Evolutionary conservation across 2,797 vertebrate genomes (phyloP), one percentile per base, ranked within the genome.

Genomic region (Florisuga fusca): DNA sequence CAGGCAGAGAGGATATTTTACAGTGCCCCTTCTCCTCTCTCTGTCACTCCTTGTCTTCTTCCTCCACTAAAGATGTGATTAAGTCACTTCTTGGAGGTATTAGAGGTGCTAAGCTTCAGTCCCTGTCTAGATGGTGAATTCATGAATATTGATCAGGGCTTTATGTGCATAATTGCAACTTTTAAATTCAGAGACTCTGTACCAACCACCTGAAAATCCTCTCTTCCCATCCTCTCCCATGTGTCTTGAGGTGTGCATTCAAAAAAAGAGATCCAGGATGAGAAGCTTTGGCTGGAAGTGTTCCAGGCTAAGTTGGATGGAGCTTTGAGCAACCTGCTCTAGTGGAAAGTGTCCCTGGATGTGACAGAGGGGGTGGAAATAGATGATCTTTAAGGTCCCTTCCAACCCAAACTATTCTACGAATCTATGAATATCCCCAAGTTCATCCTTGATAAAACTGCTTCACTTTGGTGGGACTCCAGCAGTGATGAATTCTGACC

Each of bases 401-500:
- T 48, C 22, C 46, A 46, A 46, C 45, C 18, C 46, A 48, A 48
- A 48, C 46, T 22, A 48, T 12, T 23, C 22, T 23, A 50, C 25
- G 46, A 48, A 48, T 48, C 46, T 48, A 48, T 31, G 38, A 76
- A 55, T 12, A 87, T 18, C 22, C 61, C 15, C 50, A 67, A 33
- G 41, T 67, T 87, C 6, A 6, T 51, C 58, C 31, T 67, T 84
- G 50, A 48, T 36, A 43, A 72, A 81, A 67, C 72, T 61, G 31
- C 21, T 74, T 81, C 27, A 64, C 55, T 54, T 87, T 67, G 57
- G 11, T n/a, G 45, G 31, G 33, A 67, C 33, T 88, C 48, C 51
- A 87, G 67, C 76, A 61, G 36, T 23, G 83, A 59, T 71, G 80
- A 88, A 84, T 91, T 90, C 77, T 79, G 85, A 81, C 71, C 74